Evolutionary conservation across 2,888 invertebrate genomes (phyloP), one percentile per base, ranked within the genome.

Genomic region (Cheilosia pagana): DNA sequence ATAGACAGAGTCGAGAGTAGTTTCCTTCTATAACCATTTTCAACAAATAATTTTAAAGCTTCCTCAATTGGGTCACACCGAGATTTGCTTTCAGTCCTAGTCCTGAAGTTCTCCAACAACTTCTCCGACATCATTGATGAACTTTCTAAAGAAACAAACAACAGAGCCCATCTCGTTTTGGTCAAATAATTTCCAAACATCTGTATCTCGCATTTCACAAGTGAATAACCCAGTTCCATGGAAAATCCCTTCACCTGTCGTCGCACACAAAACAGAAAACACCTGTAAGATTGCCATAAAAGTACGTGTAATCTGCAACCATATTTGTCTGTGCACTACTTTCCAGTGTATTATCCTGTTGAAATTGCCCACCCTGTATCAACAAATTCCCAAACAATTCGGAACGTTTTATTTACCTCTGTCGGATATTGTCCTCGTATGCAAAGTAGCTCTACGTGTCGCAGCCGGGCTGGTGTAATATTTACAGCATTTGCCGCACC

Each of bases 351-450:
- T 71, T 71, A 81, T 81, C 85, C 71, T 67, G 21, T 55, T 55
- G 60, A 52, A 85, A 71, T 62, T 71, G 85, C 67, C 67, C 67
- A 81, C 79, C 75, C 65, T 60, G 65, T 71, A 76, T 85, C 75
- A 81, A 81, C 81, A 81, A 85, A 81, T 85, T 71, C 65, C 75
- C 81, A 71, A 85, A 85, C 81, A 81, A 81, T 85, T 65, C 81
- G n/a, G 55, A 81, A 71, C 81, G 76, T 71, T 85, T 76, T 85
- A 81, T 85, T 81, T 85, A 75, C 81, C 39, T 81, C 67, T 67
- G 65, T 67, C 81, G 62, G 81, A 85, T 81, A 85, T 76, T 81
- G 71, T 76, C 70, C 39, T 81, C 35, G 43, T 81, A 81, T 71
- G 75, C 72, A 72, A 70, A 79, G 59, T 62, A 70, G 35, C 41